phyloP scores from a whole-genome alignment of 2,888 invertebrate genomes.

The Oxystoma pomonae region DNA sequence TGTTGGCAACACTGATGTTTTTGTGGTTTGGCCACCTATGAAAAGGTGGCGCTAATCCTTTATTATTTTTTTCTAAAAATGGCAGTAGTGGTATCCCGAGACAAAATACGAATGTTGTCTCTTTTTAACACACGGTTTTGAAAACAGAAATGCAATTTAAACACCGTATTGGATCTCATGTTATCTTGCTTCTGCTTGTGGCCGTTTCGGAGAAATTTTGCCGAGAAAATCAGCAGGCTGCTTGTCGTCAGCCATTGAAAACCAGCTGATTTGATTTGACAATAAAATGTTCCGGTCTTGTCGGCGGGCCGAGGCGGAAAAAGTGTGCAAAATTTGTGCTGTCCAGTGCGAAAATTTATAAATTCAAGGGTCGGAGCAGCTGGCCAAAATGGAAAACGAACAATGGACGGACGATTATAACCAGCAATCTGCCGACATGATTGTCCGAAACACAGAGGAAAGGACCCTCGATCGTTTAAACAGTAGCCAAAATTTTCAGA shows the following conservation, averaged over 20 bases:
- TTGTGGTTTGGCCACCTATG: too few relatives aligned
- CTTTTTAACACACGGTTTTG: too few relatives aligned
- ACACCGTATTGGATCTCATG: background rate
- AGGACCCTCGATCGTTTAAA: constrained; percentile 40
- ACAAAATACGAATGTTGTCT: too few relatives aligned
- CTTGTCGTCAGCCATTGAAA: constrained; percentile 42
- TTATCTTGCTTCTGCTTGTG: background rate
- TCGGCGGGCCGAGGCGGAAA: constrained; percentile 36
- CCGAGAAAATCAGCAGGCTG: constrained; percentile 20
- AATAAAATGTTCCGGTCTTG: constrained; percentile 46
- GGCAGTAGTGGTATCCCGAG: too few relatives aligned
- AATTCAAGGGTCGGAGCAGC: constrained; percentile 25
- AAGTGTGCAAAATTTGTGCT: constrained; percentile 37
- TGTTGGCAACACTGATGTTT: too few relatives aligned
- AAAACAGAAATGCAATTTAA: too few relatives aligned
- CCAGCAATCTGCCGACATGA: constrained; percentile 40
- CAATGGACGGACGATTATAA: constrained; percentile 42
- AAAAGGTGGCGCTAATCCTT: too few relatives aligned
- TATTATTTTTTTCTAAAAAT: too few relatives aligned
- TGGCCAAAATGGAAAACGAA: constrained; percentile 42
- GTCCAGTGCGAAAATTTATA: constrained; percentile 31
- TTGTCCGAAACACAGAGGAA: constrained; percentile 24
- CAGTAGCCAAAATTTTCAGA: constrained; percentile 30
- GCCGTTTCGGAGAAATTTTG: background rate
- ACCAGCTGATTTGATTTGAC: constrained; percentile 48